Evolutionary conservation across 2,113 vertebrate species (phyloP), one percentile per base, ranked within the genome.

Genomic region (Melospiza georgiana): DNA sequence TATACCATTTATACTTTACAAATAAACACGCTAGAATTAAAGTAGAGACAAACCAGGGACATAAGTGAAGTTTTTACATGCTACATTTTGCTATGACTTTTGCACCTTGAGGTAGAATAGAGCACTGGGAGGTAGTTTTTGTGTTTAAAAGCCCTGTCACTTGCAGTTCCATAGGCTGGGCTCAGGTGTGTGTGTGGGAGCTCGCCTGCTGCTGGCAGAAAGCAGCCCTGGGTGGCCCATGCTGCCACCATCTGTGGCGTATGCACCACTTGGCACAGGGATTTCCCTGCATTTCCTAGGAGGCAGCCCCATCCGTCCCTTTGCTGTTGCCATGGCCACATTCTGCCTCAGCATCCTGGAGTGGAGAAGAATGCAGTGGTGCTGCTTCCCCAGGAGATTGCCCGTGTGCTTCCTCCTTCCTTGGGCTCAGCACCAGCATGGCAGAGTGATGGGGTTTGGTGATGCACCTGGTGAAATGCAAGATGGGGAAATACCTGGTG

Each of bases 271-370:
- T 95, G 93, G 94, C 94, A 95, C 78, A 87, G 76, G 72, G 75
- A 84, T 68, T 94, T 91, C 84, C 85, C 76, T 79, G n/a, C 15
- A 63, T 79, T 72, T 91, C 77, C 93, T 73, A 5, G 37, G 77
- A 92, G 78, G 80, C 62, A 89, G n/a, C 20, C 77, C 55, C 84
- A 94, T 81, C 89, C 89, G 72, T 65, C 61, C 87, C 77, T 71
- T 59, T 82, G 77, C 89, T 89, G 93, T 96, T 97, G 89, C 95
- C 89, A 93, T 93, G 87, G 93, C 77, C 86, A 95, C 84, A 54
- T 89, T 82, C 62, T 84, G 69, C 81, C 79, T 82, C 54, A 89
- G 61, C 74, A 79, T 79, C 81, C 66, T 76, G 82, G 58, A 82
- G 74, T 82, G 78, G 62, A 84, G 73, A 78, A 61, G 91, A 82